These are phyloP conservation scores for Chlorodrepanis virens DNA, from an alignment of 2,113 vertebrate species.

Conservation along the genomic window DNA sequence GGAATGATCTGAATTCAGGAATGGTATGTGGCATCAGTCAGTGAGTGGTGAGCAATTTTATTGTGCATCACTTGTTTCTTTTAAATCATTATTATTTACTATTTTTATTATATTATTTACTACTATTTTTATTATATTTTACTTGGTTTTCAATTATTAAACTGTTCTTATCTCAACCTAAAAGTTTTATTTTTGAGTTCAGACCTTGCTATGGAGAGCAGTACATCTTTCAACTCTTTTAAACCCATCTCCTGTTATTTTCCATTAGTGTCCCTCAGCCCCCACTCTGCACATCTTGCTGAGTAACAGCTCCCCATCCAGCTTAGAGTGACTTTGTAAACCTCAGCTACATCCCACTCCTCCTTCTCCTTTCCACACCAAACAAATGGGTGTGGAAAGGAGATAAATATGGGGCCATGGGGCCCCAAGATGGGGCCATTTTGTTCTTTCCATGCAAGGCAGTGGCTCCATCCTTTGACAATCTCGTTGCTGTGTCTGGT, in stretches of 20 bases:
- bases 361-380: background rate
- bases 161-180: background rate
- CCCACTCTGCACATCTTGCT: background rate
- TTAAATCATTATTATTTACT: background rate
- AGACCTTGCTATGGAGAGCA: background rate
- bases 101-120: background rate
- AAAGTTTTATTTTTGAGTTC: background rate
- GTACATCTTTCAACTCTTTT: background rate
- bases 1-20: no score
- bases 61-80: background rate
- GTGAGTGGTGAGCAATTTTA: background rate
- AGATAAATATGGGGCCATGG: background rate
- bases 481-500: accelerated
- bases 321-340: background rate
- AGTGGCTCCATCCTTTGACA: background rate
- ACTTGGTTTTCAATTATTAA: background rate
- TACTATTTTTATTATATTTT: background rate
- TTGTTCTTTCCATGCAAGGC: background rate
- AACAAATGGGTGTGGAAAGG: background rate
- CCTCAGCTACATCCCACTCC: background rate
- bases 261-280: background rate
- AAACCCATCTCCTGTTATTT: background rate
- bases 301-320: background rate
- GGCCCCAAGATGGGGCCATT: background rate
- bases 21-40: background rate